Evolutionary conservation across 2,888 invertebrate genomes (phyloP).

Genomic region (Morpho helenor): DNA sequence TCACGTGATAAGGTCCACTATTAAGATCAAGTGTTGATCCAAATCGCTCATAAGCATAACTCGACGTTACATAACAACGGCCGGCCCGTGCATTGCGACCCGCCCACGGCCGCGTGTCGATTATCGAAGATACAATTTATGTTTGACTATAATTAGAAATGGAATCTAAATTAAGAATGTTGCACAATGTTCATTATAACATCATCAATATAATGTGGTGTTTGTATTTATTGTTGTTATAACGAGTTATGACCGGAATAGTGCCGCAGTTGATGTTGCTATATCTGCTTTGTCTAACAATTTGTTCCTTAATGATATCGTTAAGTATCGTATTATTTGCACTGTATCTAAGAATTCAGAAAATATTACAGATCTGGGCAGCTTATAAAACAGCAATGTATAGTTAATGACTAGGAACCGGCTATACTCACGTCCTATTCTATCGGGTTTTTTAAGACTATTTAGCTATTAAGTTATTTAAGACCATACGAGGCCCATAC

Average conservation of each 20-base stretch:
- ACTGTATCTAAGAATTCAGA: too few relatives aligned
- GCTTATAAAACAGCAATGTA: too few relatives aligned
- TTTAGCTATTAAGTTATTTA: too few relatives aligned
- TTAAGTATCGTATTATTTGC: too few relatives aligned
- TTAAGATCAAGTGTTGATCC: not conserved
- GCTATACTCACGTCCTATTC: too few relatives aligned
- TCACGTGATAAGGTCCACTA: not conserved
- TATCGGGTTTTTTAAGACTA: too few relatives aligned
- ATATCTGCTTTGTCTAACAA: too few relatives aligned
- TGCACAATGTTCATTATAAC: constrained; percentile 20
- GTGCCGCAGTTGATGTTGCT: not conserved
- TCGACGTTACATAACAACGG: not conserved
- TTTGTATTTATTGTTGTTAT: constrained; percentile 6
- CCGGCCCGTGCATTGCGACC: constrained; percentile 1
- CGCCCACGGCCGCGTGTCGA: constrained; percentile 17
- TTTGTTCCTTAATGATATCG: too few relatives aligned
- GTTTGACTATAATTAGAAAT: constrained; percentile 13
- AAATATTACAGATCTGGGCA: too few relatives aligned
- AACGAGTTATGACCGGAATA: not conserved
- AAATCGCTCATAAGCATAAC: constrained; percentile 6
- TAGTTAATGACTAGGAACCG: too few relatives aligned
- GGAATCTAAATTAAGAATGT: constrained; percentile 19
- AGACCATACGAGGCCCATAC: too few relatives aligned
- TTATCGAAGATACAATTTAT: constrained; percentile 23
- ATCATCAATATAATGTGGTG: constrained; percentile 10